Percentiles rank a stretch among this genome's conserved stretches.
Evolutionary conservation across 2,797 vertebrate species (phyloP).

Genomic region (Discoglossus pictus): DNA sequence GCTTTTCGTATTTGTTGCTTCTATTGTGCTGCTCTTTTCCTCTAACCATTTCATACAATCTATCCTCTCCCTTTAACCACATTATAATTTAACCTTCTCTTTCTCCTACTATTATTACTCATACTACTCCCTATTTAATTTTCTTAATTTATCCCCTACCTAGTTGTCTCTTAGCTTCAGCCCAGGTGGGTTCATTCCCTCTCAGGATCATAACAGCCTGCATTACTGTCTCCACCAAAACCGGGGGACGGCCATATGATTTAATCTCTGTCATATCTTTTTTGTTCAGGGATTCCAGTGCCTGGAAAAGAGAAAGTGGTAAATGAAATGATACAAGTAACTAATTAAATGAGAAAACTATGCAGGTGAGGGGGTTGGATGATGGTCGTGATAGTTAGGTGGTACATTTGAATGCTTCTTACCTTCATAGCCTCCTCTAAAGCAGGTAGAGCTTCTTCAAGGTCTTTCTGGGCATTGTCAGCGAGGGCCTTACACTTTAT

Average conservation of each 20-base stretch:
- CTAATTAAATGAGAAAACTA: background rate
- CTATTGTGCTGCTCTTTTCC: background rate
- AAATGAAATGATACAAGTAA: background rate
- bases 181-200: constrained; percentile 85
- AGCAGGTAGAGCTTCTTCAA: constrained; percentile 85
- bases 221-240: constrained; percentile 87
- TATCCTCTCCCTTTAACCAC: background rate
- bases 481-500: constrained; percentile 83
- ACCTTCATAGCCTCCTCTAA: constrained; percentile 90
- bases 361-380: no score
- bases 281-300: constrained; percentile 88
- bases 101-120: no score
- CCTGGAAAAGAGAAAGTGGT: constrained; percentile 62
- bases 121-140: no score
- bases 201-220: constrained; percentile 88
- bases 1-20: no score
- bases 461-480: constrained; percentile 83
- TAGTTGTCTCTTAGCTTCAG: constrained; percentile 87
- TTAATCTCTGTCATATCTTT: constrained; percentile 92
- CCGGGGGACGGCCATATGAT: constrained; percentile 83
- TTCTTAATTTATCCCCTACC: constrained; percentile 76
- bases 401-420: no score
- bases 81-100: no score
- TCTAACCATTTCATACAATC: constrained; percentile 15
- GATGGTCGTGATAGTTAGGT: no score